Base-by-base conservation (phyloP, 2,888 invertebrate species). In the Rhorus exstirpatorius region DNA sequence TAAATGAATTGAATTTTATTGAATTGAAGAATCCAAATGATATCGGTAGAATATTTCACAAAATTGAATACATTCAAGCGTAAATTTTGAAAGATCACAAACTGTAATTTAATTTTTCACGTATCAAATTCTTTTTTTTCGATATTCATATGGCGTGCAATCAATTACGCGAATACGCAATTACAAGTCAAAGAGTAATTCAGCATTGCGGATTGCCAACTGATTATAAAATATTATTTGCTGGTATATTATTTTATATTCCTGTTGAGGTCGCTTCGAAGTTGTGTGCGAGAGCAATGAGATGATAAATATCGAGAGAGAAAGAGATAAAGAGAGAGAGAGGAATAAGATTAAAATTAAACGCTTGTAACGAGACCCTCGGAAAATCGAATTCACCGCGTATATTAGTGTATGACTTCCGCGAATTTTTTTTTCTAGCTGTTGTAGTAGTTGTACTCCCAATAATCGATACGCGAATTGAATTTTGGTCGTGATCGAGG, bases 381-480 rank as follows among this genome's bases (percentile, higher is more conserved):
- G 67, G 79, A 53, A 65, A 72, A 79, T 58, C 72, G 68, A 74
- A 61, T 74, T 67, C 38, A 67, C 51, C 19, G 67, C 14, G 67
- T 68, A 51, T 67, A 72, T 67, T 58, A 55, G 24, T 31, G 21
- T 26, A 49, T 49, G 35, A 49, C 67, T 67, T 60, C 26, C 68
- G n/a, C n/a, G n/a, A n/a, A n/a, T 41, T 44, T 61, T 61, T 24
- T 46, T 21, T 21, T 24, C 24, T 10, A 61, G 74, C 74, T 68
- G 72, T 12, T 60, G 51, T 51, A 35, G 44, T 53, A 65, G 10
- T 75, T 65, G 44, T 10, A 12, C 31, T 26, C 19, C 10, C 51
- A 26, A 31, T n/a, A 74, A 67, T 74, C 79, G 68, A 79, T 68
- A 53, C n/a, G n/a, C 21, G 41, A 60, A 71, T 49, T 60, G 35